Percentiles rank a stretch among this genome's conserved stretches.
phyloP scores from a whole-genome alignment of 2,888 invertebrate species.

The Calephelis perditalis region DNA sequence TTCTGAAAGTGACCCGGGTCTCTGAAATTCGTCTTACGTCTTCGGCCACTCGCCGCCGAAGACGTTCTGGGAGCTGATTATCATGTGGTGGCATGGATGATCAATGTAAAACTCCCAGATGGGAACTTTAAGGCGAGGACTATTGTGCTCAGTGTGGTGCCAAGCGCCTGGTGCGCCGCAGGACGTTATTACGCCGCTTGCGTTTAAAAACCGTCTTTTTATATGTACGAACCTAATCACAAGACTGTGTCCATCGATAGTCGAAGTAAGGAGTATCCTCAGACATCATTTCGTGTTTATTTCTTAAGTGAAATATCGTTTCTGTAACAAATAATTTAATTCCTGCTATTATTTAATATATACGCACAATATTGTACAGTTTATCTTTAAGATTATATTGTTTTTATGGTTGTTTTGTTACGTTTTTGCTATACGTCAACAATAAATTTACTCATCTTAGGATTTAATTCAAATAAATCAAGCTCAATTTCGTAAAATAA shows the following conservation, averaged over 20 bases:
- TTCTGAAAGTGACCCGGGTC: conserved; percentile 82
- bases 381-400: conserved; percentile 52
- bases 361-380: conserved; percentile 74
- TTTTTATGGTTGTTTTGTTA: conserved; percentile 46
- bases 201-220: conserved; percentile 72
- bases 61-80: conserved; percentile 79
- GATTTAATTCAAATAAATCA: conserved; percentile 71
- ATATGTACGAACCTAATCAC: conserved; percentile 53
- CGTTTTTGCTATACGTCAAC: conserved; percentile 39
- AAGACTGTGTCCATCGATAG: conserved; percentile 68
- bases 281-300: conserved; percentile 53
- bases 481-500: conserved; percentile 73
- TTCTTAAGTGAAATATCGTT: conserved; percentile 45
- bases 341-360: conserved; percentile 60
- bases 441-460: conserved; percentile 51
- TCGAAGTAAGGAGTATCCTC: conserved; percentile 47
- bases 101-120: conserved; percentile 63
- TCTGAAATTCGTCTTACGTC: conserved; percentile 83
- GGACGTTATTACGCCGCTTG: conserved; percentile 58
- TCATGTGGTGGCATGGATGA: conserved; percentile 79
- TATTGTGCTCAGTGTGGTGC: conserved; percentile 71
- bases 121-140: conserved; percentile 68
- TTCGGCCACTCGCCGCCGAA: conserved; percentile 84
- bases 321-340: conserved; percentile 51
- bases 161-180: conserved; percentile 61